A percentile compares a stretch with the other conserved stretches of the same genome.
phyloP scores from a whole-genome alignment of 2,888 invertebrate genomes.

The Dolichomitus sp. region DNA sequence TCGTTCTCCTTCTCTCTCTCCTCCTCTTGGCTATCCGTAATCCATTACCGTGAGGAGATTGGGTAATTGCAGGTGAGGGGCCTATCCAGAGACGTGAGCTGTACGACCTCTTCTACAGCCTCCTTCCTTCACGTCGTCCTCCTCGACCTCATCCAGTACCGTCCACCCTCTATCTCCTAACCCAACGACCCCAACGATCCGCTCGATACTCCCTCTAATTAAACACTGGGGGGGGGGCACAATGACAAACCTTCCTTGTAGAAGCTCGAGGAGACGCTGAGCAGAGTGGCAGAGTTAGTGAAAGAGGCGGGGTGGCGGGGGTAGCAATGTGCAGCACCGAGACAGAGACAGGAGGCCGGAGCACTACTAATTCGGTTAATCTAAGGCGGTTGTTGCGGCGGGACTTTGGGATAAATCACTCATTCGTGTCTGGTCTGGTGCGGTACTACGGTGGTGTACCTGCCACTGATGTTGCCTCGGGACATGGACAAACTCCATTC shows the following conservation, averaged over 20 bases:
- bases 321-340: constrained; percentile 18
- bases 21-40: constrained; percentile 77
- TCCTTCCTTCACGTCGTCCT: constrained; percentile 32
- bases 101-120: constrained; percentile 57
- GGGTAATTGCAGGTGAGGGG: constrained; percentile 83
- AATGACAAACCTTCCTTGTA: constrained; percentile 83
- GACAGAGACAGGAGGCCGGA: constrained; percentile 45
- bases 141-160: constrained; percentile 59
- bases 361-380: constrained; percentile 81
- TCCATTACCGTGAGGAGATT: constrained; percentile 84
- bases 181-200: constrained; percentile 63
- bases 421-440: constrained; percentile 74
- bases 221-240: constrained; percentile 82
- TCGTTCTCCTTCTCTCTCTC: constrained; percentile 15
- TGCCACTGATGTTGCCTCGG: constrained; percentile 59
- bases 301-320: constrained; percentile 8
- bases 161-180: constrained; percentile 60
- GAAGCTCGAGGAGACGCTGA: constrained; percentile 57
- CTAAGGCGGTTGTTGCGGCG: constrained; percentile 81
- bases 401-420: constrained; percentile 81
- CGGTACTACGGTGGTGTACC: constrained; percentile 46
- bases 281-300: constrained; percentile 15
- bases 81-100: constrained; percentile 79
- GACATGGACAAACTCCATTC: constrained; percentile 62
- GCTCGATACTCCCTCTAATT: constrained; percentile 83